phyloP scores from a whole-genome alignment of 2,113 vertebrate species.

The Crotalus horridus region DNA sequence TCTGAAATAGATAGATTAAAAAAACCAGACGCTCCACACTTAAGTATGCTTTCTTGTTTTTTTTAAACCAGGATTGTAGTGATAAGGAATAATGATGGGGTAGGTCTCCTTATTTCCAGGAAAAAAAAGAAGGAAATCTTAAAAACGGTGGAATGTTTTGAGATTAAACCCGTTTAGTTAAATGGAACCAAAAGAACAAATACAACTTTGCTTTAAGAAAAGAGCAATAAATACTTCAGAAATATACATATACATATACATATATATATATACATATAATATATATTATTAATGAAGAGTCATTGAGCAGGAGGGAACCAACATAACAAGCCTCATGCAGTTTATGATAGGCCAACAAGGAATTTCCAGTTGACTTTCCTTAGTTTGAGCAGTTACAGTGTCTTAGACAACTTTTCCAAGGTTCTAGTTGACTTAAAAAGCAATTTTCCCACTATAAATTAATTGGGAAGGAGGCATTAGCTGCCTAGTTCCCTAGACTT shows the following conservation, averaged over 20 bases:
- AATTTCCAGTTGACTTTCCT: slow-evolving; percentile 32
- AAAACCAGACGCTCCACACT: neutral
- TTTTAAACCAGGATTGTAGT: neutral
- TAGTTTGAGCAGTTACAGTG: slow-evolving; percentile 17
- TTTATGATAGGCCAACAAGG: slow-evolving; percentile 28
- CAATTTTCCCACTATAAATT: slow-evolving; percentile 24
- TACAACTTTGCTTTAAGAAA: neutral
- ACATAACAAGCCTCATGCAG: slow-evolving; percentile 34
- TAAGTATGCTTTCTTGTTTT: neutral
- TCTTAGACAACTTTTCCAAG: slow-evolving; percentile 37
- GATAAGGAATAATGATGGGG: neutral
- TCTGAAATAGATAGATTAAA: neutral
- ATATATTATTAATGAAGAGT: slow-evolving; percentile 34
- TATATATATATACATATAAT: neutral
- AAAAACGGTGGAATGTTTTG: slow-evolving; percentile 16
- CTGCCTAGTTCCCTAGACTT: slow-evolving; percentile 21
- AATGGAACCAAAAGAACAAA: slow-evolving; percentile 6
- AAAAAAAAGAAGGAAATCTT: neutral
- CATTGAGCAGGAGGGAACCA: slow-evolving; percentile 25
- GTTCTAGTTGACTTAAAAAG: slow-evolving; percentile 23
- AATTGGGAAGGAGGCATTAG: neutral
- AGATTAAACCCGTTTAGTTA: slow-evolving; percentile 12
- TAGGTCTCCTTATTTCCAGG: neutral
- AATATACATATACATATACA: too few species aligned
- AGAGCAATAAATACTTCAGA: slow-evolving; percentile 15